Conservation (phyloP, 2,797 vertebrate genomes). For the Thunnus albacares region DNA sequence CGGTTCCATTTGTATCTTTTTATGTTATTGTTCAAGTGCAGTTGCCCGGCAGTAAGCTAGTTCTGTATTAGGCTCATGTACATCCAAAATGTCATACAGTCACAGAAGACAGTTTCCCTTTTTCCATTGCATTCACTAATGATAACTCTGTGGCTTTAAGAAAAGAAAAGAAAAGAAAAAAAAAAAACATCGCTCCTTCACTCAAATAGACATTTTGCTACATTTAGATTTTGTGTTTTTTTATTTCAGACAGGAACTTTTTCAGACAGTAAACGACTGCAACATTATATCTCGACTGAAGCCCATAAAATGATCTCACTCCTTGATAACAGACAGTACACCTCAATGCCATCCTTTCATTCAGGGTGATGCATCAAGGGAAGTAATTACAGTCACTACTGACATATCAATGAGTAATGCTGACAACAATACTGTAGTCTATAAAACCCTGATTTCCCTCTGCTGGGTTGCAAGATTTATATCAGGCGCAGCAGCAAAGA, state of each 20-base stretch:
- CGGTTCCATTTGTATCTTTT: constrained; percentile 59
- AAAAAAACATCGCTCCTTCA: constrained; percentile 1
- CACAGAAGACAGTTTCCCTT: constrained; percentile 16
- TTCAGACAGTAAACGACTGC: constrained; percentile 33
- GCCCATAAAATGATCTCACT: constrained; percentile 75
- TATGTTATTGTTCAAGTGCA: constrained; percentile 61
- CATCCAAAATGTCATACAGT: constrained; percentile 35
- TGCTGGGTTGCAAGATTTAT: constrained; percentile 56
- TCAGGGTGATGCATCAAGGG: constrained; percentile 77
- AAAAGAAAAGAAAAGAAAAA: neutral
- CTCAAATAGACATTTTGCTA: constrained; percentile 25
- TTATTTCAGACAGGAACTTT: constrained; percentile 36
- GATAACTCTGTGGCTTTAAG: constrained; percentile 32
- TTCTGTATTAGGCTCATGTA: constrained; percentile 39
- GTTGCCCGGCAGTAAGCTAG: constrained; percentile 50
- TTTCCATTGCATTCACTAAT: constrained; percentile 32
- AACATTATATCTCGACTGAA: constrained; percentile 42
- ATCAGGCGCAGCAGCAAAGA: constrained; percentile 45
- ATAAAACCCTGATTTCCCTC: constrained; percentile 77
- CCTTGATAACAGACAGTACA: constrained; percentile 69
- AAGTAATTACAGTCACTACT: constrained; percentile 76
- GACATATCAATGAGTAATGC: constrained; percentile 82
- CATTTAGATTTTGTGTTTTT: constrained; percentile 30
- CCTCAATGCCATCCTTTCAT: constrained; percentile 69
- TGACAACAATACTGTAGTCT: constrained; percentile 71